Conservation (phyloP, 2,113 vertebrate species). For the Tonatia bakeri region DNA sequence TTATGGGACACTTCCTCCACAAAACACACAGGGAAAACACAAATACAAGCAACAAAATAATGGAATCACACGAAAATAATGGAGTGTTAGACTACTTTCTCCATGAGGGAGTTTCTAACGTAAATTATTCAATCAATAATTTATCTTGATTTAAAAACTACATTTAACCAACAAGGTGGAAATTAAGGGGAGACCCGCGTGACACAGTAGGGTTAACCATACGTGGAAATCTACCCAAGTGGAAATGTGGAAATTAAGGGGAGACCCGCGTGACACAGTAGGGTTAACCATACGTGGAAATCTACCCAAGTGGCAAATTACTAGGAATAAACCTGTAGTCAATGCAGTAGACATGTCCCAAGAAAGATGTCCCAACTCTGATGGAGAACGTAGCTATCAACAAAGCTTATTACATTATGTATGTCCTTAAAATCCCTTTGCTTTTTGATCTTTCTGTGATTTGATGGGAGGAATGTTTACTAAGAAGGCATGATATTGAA, state of each 20-base stretch:
- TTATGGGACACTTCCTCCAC: background rate
- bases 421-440: background rate
- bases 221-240: background rate
- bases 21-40: background rate
- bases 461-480: constrained; percentile 11
- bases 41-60: background rate
- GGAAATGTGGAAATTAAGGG: background rate
- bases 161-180: background rate
- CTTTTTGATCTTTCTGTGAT: background rate
- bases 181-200: background rate
- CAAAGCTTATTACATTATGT: background rate
- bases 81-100: background rate
- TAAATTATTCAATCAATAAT: background rate
- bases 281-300: background rate
- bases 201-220: background rate
- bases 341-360: background rate
- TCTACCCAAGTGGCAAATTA: background rate
- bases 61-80: background rate
- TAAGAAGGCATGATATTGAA: background rate
- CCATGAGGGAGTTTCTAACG: background rate
- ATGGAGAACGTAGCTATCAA: background rate
- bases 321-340: background rate
- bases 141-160: background rate
- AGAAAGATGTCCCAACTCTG: background rate
- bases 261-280: background rate